Percentiles rank a stretch among this genome's conserved stretches.
These are phyloP conservation scores for Esperia sulphurella DNA, from an alignment of 2,888 invertebrate genomes.

Conservation along the genomic window DNA sequence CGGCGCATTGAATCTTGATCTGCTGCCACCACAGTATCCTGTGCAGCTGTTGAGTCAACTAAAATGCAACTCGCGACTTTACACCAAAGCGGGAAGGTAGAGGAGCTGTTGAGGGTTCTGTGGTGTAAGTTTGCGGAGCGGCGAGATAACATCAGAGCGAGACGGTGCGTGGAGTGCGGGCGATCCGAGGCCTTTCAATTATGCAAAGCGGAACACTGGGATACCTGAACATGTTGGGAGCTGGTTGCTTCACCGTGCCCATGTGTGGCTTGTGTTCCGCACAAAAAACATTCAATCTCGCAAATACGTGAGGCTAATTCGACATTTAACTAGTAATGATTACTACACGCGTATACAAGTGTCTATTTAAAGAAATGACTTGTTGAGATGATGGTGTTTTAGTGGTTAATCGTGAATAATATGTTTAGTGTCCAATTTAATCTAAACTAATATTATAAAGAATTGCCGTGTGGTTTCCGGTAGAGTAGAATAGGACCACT, in stretches of 20 bases:
- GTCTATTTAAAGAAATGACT: no score
- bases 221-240: conserved; percentile 34
- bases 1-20: conserved; percentile 59
- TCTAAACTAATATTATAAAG: no score
- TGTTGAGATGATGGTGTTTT: no score
- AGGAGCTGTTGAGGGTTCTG: conserved; percentile 5
- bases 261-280: no score
- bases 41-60: conserved; percentile 11
- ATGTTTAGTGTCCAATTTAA: no score
- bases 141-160: conserved; percentile 42
- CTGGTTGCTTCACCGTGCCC: no score
- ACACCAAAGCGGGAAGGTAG: conserved; percentile 8
- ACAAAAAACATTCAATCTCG: no score
- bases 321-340: not conserved
- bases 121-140: conserved; percentile 16
- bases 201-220: conserved; percentile 54
- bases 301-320: not conserved
- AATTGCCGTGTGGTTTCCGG: no score
- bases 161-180: conserved; percentile 39
- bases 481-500: no score
- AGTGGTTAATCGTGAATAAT: no score
- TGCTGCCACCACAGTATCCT: conserved; percentile 30
- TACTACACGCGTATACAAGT: no score
- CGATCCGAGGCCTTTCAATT: conserved; percentile 51
- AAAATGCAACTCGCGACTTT: conserved; percentile 27